phyloP scores from a whole-genome alignment of 2,113 vertebrate genomes.

The Tricholaema leucomelas region DNA sequence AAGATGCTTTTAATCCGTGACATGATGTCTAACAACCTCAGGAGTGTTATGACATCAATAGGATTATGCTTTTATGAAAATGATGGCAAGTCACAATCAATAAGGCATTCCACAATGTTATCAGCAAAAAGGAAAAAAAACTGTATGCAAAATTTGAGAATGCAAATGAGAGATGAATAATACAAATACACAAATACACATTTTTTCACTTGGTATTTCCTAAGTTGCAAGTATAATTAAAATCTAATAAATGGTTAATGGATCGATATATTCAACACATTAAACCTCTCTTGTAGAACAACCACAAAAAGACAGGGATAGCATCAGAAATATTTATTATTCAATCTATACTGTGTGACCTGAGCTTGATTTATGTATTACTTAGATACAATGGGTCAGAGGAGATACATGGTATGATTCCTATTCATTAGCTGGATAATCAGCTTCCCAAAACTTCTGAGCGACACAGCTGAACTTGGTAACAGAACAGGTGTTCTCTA shows the following conservation, averaged over 20 bases:
- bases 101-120: neutral
- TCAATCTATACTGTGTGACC: neutral
- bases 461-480: neutral
- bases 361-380: neutral
- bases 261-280: neutral
- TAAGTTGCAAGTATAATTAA: neutral
- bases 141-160: neutral
- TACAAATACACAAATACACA: neutral
- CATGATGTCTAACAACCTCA: neutral
- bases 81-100: neutral
- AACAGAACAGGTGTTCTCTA: neutral
- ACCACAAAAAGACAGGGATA: neutral
- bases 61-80: slow-evolving; percentile 29
- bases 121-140: neutral
- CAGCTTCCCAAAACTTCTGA: neutral
- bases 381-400: neutral
- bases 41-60: slow-evolving; percentile 43
- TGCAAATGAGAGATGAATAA: neutral
- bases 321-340: neutral
- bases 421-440: neutral
- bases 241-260: neutral
- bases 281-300: neutral
- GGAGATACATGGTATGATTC: neutral
- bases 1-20: neutral
- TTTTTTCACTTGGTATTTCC: neutral